phyloP scores from a whole-genome alignment of 1,140 invertebrate species.

The Vollenhovia emeryi region DNA sequence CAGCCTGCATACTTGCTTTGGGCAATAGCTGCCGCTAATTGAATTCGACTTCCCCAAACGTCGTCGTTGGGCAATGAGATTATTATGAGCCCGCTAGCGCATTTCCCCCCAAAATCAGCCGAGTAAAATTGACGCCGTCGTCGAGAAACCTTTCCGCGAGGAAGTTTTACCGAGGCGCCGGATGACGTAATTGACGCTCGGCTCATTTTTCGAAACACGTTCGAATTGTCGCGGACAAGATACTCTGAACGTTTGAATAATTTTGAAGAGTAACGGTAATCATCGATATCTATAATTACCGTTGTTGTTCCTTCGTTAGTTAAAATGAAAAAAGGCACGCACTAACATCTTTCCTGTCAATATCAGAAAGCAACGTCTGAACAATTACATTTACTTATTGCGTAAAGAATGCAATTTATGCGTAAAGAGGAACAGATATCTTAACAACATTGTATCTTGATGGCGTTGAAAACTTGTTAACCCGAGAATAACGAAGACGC shows the following conservation, averaged over 20 bases:
- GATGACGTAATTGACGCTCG: too few species aligned
- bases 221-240: background rate
- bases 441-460: background rate
- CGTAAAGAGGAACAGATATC: background rate
- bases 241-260: background rate
- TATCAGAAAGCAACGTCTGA: background rate
- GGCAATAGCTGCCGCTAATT: conserved; percentile 54
- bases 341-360: background rate
- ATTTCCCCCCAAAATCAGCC: background rate
- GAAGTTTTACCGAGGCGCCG: background rate
- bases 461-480: background rate
- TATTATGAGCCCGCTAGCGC: background rate
- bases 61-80: conserved; percentile 9
- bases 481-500: background rate
- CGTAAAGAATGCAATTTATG: background rate
- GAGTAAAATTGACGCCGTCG: background rate
- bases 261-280: background rate
- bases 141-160: background rate
- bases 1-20: conserved; percentile 68
- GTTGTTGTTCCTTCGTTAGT: background rate
- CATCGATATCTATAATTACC: background rate
- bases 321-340: background rate
- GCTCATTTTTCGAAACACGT: background rate
- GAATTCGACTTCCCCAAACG: conserved; percentile 13
- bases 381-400: background rate